phyloP scores from a whole-genome alignment of 2,113 vertebrate genomes.

The Pangasianodon gigas region DNA sequence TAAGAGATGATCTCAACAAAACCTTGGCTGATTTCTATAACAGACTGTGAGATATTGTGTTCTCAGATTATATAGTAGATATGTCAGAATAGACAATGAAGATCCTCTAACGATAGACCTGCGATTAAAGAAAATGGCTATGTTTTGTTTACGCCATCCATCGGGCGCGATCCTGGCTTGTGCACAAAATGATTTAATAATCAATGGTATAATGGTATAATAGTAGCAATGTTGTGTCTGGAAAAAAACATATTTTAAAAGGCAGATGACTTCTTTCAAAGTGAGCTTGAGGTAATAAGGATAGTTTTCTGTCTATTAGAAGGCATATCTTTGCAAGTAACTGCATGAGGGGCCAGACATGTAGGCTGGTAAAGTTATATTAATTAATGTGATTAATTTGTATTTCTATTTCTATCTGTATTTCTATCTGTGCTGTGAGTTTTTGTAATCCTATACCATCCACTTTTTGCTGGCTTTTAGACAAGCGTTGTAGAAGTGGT shows the following conservation, averaged over 20 bases:
- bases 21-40: background rate
- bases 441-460: background rate
- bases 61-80: background rate
- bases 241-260: background rate
- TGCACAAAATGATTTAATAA: background rate
- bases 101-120: background rate
- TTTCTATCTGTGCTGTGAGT: background rate
- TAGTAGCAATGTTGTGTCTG: background rate
- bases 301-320: background rate
- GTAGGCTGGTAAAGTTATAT: background rate
- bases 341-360: background rate
- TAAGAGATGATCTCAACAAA: background rate
- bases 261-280: background rate
- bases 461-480: background rate
- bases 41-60: background rate
- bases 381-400: background rate
- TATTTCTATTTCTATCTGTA: background rate
- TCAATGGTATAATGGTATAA: background rate
- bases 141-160: too few species aligned
- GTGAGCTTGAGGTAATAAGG: background rate
- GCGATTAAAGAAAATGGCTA: background rate
- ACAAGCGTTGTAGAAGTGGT: background rate
- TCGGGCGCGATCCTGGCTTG: background rate
- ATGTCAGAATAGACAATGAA: background rate
- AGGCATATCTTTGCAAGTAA: background rate